Evolutionary conservation across 1,140 invertebrate genomes (phyloP), one percentile per base, ranked within the genome.

Genomic region (Drosophila obscura): DNA sequence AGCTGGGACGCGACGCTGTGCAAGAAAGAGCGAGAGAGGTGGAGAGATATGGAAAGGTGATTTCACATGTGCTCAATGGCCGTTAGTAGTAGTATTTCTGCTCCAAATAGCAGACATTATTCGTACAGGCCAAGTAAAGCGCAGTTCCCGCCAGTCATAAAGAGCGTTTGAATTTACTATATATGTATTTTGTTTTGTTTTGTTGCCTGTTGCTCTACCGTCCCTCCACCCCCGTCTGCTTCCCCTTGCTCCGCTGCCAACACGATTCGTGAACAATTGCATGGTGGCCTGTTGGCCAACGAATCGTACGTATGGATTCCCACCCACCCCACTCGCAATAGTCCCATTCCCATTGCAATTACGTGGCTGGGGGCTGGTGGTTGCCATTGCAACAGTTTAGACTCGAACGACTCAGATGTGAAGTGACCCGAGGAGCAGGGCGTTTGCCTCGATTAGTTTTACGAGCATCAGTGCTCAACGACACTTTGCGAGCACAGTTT

Each of bases 61-160:
- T 73, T 62, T 56, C 50, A 69, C 59, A 60, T 75, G 72, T 77
- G 46, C 68, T 88, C 64, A 80, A 52, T 83, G 80, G 76, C 24
- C 83, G 73, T 80, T 88, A 69, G 56, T 53, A 65, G 71, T 88
- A 73, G 56, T 51, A 72, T 75, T 88, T 88, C 83, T 88, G 83
- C 84, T 88, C 83, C 67, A 88, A 88, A 88, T 83, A 88, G 8
- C 83, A 83, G 35, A 44, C 67, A 71, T 82, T 88, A 13, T 39
- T 39, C 35, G 35, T 39, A 74, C 83, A 88, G 71, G 78, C 67
- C 53, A 88, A 82, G 62, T 53, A 83, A 79, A 83, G 83, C 83
- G 76, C 79, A 80, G 72, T 88, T 88, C 83, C 83, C 76, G 67
- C 61, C 67, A 65, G 76, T 73, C 58, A 64, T 62, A 63, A 79